These are phyloP conservation scores for Entomobrya multifasciata DNA, from an alignment of 2,888 invertebrate genomes.

Conservation along the genomic window DNA sequence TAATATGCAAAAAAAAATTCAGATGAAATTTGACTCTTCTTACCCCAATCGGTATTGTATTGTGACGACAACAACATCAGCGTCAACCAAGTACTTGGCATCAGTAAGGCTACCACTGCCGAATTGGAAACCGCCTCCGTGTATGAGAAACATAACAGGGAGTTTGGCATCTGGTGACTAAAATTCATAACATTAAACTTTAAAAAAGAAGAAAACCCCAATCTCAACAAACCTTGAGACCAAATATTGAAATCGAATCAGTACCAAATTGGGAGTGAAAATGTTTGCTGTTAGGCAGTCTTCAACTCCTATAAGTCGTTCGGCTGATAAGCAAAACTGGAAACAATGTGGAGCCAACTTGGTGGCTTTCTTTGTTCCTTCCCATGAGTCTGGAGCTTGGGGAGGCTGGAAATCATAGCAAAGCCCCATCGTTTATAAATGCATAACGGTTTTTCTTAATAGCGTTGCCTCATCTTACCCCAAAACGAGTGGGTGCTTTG, in stretches of 20 bases:
- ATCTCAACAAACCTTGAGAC: too few relatives aligned
- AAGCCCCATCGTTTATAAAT: too few relatives aligned
- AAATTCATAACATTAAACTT: too few relatives aligned
- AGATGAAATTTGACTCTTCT: too few relatives aligned
- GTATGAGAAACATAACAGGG: conserved; percentile 69
- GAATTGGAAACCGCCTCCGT: conserved; percentile 65
- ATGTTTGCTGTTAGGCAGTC: conserved; percentile 66
- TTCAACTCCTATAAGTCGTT: conserved; percentile 58
- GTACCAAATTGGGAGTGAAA: conserved; percentile 54
- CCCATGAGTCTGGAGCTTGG: conserved; percentile 47
- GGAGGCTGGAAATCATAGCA: too few relatives aligned
- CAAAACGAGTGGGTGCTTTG: conserved; percentile 61
- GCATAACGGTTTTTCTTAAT: too few relatives aligned
- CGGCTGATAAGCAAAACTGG: too few relatives aligned
- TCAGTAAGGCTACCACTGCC: conserved; percentile 44
- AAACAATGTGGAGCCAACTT: conserved; percentile 59
- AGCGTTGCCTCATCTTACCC: conserved; percentile 53
- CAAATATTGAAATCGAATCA: too few relatives aligned
- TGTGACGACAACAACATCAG: conserved; percentile 71
- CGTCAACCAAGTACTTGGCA: conserved; percentile 66
- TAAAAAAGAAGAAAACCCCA: too few relatives aligned
- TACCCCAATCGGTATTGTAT: conserved; percentile 72
- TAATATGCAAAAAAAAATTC: too few relatives aligned
- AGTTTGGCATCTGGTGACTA: conserved; percentile 34
- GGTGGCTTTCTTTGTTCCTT: conserved; percentile 46